These are phyloP conservation scores for Epinephelus awoara DNA, from an alignment of 2,797 vertebrate species.

Conservation along the genomic window DNA sequence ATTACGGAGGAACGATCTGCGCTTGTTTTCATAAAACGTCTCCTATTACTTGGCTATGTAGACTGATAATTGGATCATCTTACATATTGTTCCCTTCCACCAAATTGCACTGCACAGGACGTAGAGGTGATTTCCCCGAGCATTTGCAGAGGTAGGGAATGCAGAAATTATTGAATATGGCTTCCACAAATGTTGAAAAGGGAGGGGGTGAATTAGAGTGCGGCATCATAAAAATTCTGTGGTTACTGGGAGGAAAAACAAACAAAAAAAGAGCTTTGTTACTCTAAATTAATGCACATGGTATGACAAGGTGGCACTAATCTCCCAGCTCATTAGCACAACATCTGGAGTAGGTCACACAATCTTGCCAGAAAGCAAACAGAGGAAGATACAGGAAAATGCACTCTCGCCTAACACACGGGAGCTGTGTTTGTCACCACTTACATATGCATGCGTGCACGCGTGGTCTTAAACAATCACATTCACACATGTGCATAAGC, in stretches of 20 bases:
- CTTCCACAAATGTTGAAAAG: not conserved
- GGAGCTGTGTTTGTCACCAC: constrained; percentile 46
- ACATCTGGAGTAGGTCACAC: constrained; percentile 75
- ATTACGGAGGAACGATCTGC: constrained; percentile 20
- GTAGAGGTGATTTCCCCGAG: constrained; percentile 1
- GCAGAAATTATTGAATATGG: not conserved
- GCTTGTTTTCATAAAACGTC: constrained; percentile 26
- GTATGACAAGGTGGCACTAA: constrained; percentile 64
- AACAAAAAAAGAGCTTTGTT: constrained; percentile 22
- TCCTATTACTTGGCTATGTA: constrained; percentile 19
- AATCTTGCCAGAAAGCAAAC: constrained; percentile 61
- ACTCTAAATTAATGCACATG: constrained; percentile 52
- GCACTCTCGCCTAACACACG: constrained; percentile 38
- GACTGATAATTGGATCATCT: constrained; percentile 35
- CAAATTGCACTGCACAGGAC: constrained; percentile 4
- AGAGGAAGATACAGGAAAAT: constrained; percentile 56
- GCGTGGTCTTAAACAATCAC: constrained; percentile 24
- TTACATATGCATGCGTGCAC: constrained; percentile 27
- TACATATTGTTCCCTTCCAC: constrained; percentile 15
- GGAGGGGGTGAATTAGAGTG: too few species aligned
- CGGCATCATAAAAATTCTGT: not conserved
- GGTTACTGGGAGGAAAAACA: constrained; percentile 6
- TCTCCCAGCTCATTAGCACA: constrained; percentile 70
- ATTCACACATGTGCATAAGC: constrained; percentile 20
- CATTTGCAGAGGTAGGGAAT: not conserved